Base-by-base conservation (phyloP, 2,113 vertebrate species). In the Sinocyclocheilus anophthalmus region DNA sequence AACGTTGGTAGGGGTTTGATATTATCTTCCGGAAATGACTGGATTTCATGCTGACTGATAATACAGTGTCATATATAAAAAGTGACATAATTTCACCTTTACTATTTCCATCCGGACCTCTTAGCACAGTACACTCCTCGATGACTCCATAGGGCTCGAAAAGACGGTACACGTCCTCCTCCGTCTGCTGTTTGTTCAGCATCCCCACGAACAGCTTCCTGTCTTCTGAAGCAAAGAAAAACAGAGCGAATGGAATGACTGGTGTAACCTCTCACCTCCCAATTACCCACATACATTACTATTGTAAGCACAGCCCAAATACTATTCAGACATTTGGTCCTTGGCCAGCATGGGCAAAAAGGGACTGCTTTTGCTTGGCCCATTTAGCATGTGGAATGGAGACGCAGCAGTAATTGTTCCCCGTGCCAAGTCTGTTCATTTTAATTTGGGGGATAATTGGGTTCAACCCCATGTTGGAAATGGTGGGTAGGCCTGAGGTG, bases 171-270 rank as follows among this genome's bases (percentile, higher is more conserved):
- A 99, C 98, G 2, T 99, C 98, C 88, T 99, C 98, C 92, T 99
- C 98, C 0, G 97, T 98, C 93, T 99, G 98, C 93, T 99, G 98
- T 94, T 99, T 99, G 94, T 98, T 99, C 92, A 99, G 95, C 98
- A 99, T 99, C 89, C 98, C 98, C 87, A 99, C 98, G 91, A 99
- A 99, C 94, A 99, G 95, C 95, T 99, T 96, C 95, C 95, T 96
- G 95, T 96, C 95, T 95, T 96, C 95, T 96, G 92, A 90, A 96
- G 94, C 92, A 90, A 92, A 76, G 33, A 80, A 90, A 78, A 88
- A 81, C 87, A 90, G 88, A 79, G 45, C 73, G 87, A 88, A 92
- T 92, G 92, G 90, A 89, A 88, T 86, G 59, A 65, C 70, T 70
- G 42, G 16, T 10, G 48, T 83, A 20, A 55, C 85, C 84, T 87